Evolutionary conservation across 2,888 invertebrate species (phyloP).

Genomic region (Morinoia aosen): DNA sequence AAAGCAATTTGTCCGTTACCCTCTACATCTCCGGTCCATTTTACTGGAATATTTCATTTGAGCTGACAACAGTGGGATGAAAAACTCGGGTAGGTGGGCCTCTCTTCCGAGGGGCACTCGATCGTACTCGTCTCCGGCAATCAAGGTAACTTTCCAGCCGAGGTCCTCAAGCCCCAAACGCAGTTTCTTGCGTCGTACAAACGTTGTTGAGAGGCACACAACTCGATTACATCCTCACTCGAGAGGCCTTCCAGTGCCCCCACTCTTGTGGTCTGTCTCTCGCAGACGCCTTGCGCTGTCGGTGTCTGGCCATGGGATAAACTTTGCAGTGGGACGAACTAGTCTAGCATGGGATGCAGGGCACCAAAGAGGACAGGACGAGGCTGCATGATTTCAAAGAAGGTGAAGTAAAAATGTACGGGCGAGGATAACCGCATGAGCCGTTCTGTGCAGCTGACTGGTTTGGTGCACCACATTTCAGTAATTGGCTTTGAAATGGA

Average conservation of each 20-base stretch:
- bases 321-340: no score
- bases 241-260: not conserved
- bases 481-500: no score
- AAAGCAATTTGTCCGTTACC: not conserved
- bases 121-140: not conserved
- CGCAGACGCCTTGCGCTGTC: not conserved
- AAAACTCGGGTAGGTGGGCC: not conserved
- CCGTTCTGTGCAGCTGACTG: no score
- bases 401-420: no score
- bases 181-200: constrained; percentile 5
- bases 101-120: not conserved
- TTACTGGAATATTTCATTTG: not conserved
- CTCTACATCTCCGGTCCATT: not conserved
- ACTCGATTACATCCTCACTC: constrained; percentile 32
- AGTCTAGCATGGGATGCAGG: no score
- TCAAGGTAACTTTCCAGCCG: not conserved
- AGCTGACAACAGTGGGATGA: not conserved
- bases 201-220: not conserved
- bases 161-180: not conserved
- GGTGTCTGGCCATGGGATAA: not conserved
- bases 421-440: no score
- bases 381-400: no score
- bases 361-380: no score
- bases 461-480: no score
- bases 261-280: not conserved